Evolutionary conservation across 2,888 invertebrate genomes (phyloP), one percentile per base, ranked within the genome.

Genomic region (Mesoligia furuncula): DNA sequence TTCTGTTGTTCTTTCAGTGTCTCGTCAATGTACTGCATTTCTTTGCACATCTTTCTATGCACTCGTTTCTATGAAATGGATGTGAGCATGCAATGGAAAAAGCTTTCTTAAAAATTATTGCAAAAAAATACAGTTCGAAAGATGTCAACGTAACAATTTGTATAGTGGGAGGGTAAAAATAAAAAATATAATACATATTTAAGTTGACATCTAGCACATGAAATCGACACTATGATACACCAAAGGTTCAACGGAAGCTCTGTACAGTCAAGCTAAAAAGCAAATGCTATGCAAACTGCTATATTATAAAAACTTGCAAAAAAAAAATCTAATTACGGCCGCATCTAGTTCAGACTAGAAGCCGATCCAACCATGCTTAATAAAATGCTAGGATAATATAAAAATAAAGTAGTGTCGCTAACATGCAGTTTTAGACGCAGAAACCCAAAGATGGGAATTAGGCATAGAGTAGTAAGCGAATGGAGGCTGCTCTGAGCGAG

Each of bases 21-120:
- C 80, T 83, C 82, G 76, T 77, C 84, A 83, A 85, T 83, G 80
- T 91, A 91, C 96, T 95, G 96, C 95, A 96, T 96, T 96, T 95
- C 96, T 95, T 96, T 95, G 95, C 96, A 93, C 93, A 94, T 94
- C 90, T 94, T 95, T 96, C 96, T 96, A 95, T 96, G 96, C 96
- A 96, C 93, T 96, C 95, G 86, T 94, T 96, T 96, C 95, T 90
- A 84, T 87, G 75, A 82, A 75, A 81, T 86, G 82, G 72, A 72
- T 75, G 84, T 83, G 77, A 87, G 88, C 93, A 93, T 93, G 93
- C 93, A 91, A 85, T 88, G 87, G 87, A 81, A 89, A 91, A 92
- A 91, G 88, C 88, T 83, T 83, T 87, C 85, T 87, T 90, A 90
- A 89, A 88, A 79, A 80, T 82, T 85, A 88, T 92, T 93, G 96